Base-by-base conservation (phyloP, 2,113 vertebrate genomes). In the Mormyrus iriodes region DNA sequence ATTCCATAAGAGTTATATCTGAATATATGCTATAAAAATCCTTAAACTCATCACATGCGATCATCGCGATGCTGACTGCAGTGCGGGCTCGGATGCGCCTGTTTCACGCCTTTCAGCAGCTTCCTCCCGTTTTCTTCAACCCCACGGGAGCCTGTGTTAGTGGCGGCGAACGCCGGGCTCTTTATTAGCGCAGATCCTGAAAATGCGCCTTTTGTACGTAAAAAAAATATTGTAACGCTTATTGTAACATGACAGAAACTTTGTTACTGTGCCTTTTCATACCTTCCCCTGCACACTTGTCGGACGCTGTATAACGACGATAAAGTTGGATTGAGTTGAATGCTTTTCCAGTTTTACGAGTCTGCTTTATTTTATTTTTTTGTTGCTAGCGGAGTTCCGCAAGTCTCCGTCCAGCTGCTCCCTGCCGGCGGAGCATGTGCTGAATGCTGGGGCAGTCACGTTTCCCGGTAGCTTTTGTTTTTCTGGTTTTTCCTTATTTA, bases 341-440 rank as follows among this genome's bases (percentile, higher is more conserved):
- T 69, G 61, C 48, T 84, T 84, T 48, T 42, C 39, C 3, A 24
- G 82, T 48, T 48, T 84, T 84, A 82, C 76, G 19, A 44, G 31
- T 82, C 21, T 2, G 5, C 39, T 42, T 82, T 35, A 76, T 44
- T 46, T 83, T 2, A 31, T 8, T 83, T 31, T 87, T 61, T n/a
- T 61, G 55, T 1, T 27, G 3, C n/a, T 92, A 91, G 42, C 90
- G 95, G 95, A 90, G 88, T 46, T 89, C 61, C 93, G 82, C 90
- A 76, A 65, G 53, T 61, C 89, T 44, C 89, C 83, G 85, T 17
- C 90, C 3, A 65, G 88, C 61, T 91, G 93, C 1, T 79, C 84
- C 55, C 84, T 93, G 88, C 96, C 95, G 46, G 86, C 92, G 0
- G 96, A 95, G 90, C 93, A 93, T 69, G 93, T 96, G 91, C 91